Evolutionary conservation across 2,113 vertebrate species (phyloP), one percentile per base, ranked within the genome.

Genomic region (Polypterus senegalus): DNA sequence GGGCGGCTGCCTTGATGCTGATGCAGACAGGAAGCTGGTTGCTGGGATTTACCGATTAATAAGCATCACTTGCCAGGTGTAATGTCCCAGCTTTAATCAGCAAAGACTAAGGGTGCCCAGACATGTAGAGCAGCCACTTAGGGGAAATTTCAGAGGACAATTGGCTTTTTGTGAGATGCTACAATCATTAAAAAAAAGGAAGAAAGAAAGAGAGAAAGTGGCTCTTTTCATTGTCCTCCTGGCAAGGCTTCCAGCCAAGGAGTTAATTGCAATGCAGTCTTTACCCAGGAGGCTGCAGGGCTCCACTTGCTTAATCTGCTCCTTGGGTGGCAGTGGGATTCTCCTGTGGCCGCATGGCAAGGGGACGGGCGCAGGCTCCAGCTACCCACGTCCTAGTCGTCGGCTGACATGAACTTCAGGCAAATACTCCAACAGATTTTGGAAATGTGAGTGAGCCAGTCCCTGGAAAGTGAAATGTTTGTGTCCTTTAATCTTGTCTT

Each of bases 281-380:
- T 65, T 49, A 61, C 49, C 60, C 54, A 58, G 52, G 58, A 66
- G 54, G 53, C 60, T 61, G 60, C 49, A 57, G 59, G 58, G 45
- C 65, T 62, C 46, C 57, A 48, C 52, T 47, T 60, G 52, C 43
- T 59, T 65, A 65, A 65, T 65, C 64, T 61, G 47, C 64, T 44
- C 48, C 53, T 48, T 61, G 64, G 64, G 64, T 65, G 64, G 64
- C 54, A 11, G 11, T 56, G 64, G 46, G 64, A 65, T 46, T 60
- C 57, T 27, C 27, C 27, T 27, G 27, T 27, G 27, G 27, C 27
- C 27, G 27, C 27, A 27, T 27, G 27, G 27, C 27, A 27, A 27
- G 27, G 27, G 27, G 27, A 27, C 27, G 27, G 27, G 27, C 27
- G 27, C 27, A 27, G 27, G 27, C 27, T 27, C 27, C 27, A 27